Evolutionary conservation across 1,140 invertebrate species (phyloP), one percentile per base, ranked within the genome.

Genomic region (Philaenus spumarius): DNA sequence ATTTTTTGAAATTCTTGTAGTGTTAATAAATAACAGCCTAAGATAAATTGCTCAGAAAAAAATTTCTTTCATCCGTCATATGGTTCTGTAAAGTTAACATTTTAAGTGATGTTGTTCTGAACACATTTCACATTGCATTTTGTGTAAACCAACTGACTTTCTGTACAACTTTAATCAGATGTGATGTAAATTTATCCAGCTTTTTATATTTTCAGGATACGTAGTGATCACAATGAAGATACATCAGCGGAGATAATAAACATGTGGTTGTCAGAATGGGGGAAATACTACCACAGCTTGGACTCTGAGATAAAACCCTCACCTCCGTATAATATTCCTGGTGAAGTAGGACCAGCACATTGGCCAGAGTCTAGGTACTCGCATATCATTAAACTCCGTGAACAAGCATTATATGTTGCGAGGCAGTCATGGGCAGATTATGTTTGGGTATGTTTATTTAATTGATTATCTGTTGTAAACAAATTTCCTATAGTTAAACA

Each of bases 181-280:
- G 35, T 39, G 54, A 63, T 62, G n/a, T n/a, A n/a, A n/a, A n/a
- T n/a, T n/a, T n/a, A n/a, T n/a, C n/a, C n/a, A n/a, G n/a, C n/a
- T n/a, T n/a, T n/a, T n/a, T n/a, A n/a, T n/a, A 62, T 47, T 74
- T 77, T 1, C 66, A 95, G 92, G 88, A 86, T 97, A 64, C 75
- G 84, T 34, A 91, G 86, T 73, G 94, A 97, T 74, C 90, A 93
- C 62, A 95, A 93, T 76, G 72, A 81, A 54, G 94, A 97, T 71
- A 78, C 84, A 42, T 87, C 85, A 7, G 71, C 84, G 48, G 76
- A 83, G 56, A 78, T 96, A 59, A 67, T 96, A 24, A 75, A 84
- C 50, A 73, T 79, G 51, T 97, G 94, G 94, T 67, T 88, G 9
- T 56, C 75, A 0, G 70, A 76, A 26, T 77, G 83, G 30, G 73